Conservation (phyloP, 64 coral and sea anemone genomes). For the Montipora capricornis region DNA sequence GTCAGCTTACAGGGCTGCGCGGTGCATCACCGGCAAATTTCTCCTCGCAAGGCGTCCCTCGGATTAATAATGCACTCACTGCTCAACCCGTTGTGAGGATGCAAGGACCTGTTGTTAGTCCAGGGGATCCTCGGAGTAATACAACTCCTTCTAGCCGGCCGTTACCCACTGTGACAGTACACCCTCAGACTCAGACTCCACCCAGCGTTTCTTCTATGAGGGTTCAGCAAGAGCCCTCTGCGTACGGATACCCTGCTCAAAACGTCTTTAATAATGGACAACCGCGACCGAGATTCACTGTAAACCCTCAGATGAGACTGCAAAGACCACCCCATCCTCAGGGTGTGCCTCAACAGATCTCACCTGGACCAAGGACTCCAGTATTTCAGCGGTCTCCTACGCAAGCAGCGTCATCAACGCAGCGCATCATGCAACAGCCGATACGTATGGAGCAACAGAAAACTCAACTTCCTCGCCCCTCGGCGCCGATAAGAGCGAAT, state of each 20-base stretch:
- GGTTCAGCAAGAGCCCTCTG: conserved; percentile 33
- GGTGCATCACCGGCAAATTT: background rate
- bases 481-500: conserved; percentile 10
- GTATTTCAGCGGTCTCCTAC: background rate
- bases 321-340: background rate
- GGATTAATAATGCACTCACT: background rate
- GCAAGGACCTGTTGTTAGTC: background rate
- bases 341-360: conserved; percentile 17
- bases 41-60: background rate
- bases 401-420: background rate
- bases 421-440: conserved; percentile 26
- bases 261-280: conserved; percentile 35
- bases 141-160: conserved; percentile 38
- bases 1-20: conserved; percentile 12
- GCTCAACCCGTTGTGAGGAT: conserved; percentile 27
- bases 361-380: conserved; percentile 1
- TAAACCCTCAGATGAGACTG: conserved; percentile 5
- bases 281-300: conserved; percentile 26
- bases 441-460: conserved; percentile 13
- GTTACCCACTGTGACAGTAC: conserved; percentile 87
- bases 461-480: background rate
- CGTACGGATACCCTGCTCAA: conserved; percentile 51
- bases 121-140: background rate
- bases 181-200: conserved; percentile 87
- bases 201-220: conserved; percentile 38